Percentiles rank a stretch among this genome's conserved stretches.
Evolutionary conservation across 2,797 vertebrate species (phyloP).

Genomic region (Harpagifer antarcticus): DNA sequence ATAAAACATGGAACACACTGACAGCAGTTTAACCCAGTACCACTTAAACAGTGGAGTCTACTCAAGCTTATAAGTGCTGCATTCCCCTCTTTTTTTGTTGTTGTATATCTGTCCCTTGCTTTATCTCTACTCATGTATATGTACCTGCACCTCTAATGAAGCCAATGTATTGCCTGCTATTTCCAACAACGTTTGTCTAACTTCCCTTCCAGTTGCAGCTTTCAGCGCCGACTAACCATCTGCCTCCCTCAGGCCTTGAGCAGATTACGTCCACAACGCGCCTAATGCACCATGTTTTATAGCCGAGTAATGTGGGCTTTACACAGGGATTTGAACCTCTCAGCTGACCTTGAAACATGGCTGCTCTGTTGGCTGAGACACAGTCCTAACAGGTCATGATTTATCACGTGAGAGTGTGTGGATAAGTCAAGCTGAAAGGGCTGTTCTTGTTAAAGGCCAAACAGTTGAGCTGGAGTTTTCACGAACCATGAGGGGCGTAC

Average conservation of each 20-base stretch:
- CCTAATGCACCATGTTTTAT: constrained; percentile 79
- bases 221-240: constrained; percentile 30
- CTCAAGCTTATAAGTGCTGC: background rate
- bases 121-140: background rate
- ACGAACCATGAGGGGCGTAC: constrained; percentile 6
- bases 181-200: constrained; percentile 4
- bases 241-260: constrained; percentile 29
- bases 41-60: constrained; percentile 12
- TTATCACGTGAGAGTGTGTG: constrained; percentile 44
- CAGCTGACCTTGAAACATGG: constrained; percentile 67
- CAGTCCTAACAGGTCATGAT: constrained; percentile 60
- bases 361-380: constrained; percentile 52
- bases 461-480: constrained; percentile 26
- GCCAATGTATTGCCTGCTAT: background rate
- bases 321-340: constrained; percentile 71
- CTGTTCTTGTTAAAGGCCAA: constrained; percentile 42
- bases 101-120: background rate
- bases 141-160: constrained; percentile 1
- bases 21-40: constrained; percentile 28
- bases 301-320: constrained; percentile 67
- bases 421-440: constrained; percentile 45
- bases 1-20: constrained; percentile 54
- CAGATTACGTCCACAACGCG: constrained; percentile 65
- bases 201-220: constrained; percentile 15
- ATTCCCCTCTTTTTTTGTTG: background rate